These are phyloP conservation scores for Plebejus melissa DNA, from an alignment of 2,888 invertebrate genomes.

Conservation along the genomic window DNA sequence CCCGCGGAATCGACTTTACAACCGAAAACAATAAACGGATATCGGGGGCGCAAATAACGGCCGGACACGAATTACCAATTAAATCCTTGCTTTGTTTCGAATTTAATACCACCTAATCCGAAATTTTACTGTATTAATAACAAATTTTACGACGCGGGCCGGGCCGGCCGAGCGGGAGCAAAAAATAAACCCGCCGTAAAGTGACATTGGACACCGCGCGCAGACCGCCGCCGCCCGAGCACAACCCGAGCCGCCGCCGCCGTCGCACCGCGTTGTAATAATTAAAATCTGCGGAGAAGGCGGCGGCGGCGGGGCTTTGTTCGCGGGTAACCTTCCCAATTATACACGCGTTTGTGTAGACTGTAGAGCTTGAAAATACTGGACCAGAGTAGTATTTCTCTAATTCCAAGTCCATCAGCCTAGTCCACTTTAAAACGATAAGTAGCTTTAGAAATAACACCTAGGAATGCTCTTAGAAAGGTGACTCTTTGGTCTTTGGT, in stretches of 20 bases:
- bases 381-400: neutral
- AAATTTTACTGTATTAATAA: conserved; percentile 76
- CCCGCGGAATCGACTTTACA: conserved; percentile 42
- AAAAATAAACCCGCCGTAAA: conserved; percentile 62
- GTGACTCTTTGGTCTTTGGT: neutral
- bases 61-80: conserved; percentile 66
- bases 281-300: conserved; percentile 44
- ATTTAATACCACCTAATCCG: conserved; percentile 74
- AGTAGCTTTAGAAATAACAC: neutral
- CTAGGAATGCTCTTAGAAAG: neutral
- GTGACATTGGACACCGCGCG: conserved; percentile 57
- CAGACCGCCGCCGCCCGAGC: neutral
- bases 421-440: neutral
- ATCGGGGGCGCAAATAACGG: conserved; percentile 40
- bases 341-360: neutral
- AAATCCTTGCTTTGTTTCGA: conserved; percentile 74
- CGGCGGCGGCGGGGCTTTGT: conserved; percentile 18
- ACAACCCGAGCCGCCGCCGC: conserved; percentile 34
- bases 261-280: conserved; percentile 42
- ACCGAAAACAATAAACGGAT: conserved; percentile 49
- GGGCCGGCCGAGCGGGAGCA: conserved; percentile 58
- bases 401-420: neutral
- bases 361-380: neutral
- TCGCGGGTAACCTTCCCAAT: neutral
- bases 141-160: conserved; percentile 63